phyloP scores from a whole-genome alignment of 2,888 invertebrate species.

The Himalopsyche tibetana region DNA sequence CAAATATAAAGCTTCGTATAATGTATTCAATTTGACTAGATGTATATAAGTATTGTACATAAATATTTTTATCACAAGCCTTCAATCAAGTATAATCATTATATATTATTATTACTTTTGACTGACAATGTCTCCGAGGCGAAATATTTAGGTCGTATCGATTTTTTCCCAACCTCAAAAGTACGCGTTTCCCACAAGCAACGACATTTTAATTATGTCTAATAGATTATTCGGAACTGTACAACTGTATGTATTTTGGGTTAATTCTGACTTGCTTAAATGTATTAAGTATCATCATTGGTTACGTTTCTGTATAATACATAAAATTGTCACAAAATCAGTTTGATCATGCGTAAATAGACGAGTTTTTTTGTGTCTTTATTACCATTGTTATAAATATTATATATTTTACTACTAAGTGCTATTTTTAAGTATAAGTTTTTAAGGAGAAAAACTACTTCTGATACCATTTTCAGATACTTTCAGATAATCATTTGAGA shows the following conservation, averaged over 20 bases:
- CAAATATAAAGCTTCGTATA: too few relatives aligned
- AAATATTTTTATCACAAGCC: background rate
- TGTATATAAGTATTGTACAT: too few relatives aligned
- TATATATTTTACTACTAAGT: too few relatives aligned
- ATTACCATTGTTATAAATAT: too few relatives aligned
- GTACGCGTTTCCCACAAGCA: constrained; percentile 1
- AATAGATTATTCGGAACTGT: background rate
- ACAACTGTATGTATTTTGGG: background rate
- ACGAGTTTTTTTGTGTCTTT: too few relatives aligned
- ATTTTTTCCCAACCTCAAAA: background rate
- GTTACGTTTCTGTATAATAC: background rate
- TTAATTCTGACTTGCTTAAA: background rate
- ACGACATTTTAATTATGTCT: background rate
- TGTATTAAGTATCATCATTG: background rate
- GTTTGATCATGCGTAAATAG: too few relatives aligned
- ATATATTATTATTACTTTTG: background rate
- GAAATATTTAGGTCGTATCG: constrained; percentile 19
- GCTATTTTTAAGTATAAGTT: too few relatives aligned
- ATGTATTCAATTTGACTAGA: too few relatives aligned
- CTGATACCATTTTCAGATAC: too few relatives aligned
- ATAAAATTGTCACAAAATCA: too few relatives aligned
- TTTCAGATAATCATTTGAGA: too few relatives aligned
- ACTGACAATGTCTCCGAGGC: background rate
- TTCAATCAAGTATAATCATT: constrained; percentile 39
- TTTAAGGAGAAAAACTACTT: too few relatives aligned